Evolutionary conservation across 2,113 vertebrate genomes (phyloP), one percentile per base, ranked within the genome.

Genomic region (Tupaia tana): DNA sequence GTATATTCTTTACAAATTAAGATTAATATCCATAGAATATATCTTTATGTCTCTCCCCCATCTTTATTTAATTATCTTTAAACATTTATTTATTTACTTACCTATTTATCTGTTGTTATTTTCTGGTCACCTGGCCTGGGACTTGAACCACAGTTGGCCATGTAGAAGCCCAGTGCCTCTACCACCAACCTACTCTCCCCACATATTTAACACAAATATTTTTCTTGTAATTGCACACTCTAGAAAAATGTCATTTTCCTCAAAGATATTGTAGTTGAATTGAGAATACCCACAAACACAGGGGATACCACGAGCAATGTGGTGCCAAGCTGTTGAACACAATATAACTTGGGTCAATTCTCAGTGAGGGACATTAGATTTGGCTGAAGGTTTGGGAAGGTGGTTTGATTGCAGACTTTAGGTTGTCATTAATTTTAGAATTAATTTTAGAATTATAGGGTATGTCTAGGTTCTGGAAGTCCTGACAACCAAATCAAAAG

Each of bases 281-380:
- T 61, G 58, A 8, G 54, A 29, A 19, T n/a, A 16, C 29, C 24
- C n/a, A 63, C 24, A 71, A 64, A 34, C 0, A 19, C 11, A 54
- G 59, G 43, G 3, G 14, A 16, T 4, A 4, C 0, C 9, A 15
- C 11, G 18, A n/a, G 1, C 12, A 59, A 25, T 0, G 4, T 70
- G 61, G 4, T 10, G 8, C 66, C 15, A 10, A 9, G 10, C 7
- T 16, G 18, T 19, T 5, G 5, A 31, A 24, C 11, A 9, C n/a
- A 6, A 56, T 29, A 43, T 3, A 5, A 6, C 9, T 31, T 7
- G 13, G 16, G 7, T 31, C 31, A 27, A n/a, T n/a, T 14, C 66
- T 43, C 15, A 58, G 24, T 75, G 58, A 22, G 69, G 63, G 63
- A 29, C 22, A 1, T 11, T 13, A n/a, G 67, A 91, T 63, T 63